Conservation (phyloP, 2,888 invertebrate genomes). For the Escarpia spicata region DNA sequence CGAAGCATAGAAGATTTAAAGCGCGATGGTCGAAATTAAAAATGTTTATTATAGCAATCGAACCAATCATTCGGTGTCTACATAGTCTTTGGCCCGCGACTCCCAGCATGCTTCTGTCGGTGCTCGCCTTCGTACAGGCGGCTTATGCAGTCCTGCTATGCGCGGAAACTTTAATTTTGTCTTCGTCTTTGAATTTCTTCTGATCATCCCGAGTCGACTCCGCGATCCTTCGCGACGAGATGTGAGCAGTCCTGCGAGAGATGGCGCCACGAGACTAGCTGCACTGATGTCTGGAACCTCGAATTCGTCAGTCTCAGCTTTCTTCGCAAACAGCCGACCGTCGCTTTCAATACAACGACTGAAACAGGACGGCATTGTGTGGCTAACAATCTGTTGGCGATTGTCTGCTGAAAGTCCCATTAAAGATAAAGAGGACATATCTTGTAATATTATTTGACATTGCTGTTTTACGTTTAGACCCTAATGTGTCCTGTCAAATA, state of each 20-base stretch:
- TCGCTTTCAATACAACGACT: neutral
- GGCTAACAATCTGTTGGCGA: neutral
- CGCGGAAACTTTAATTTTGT: neutral
- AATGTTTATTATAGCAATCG: neutral
- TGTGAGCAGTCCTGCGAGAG: neutral
- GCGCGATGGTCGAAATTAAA: neutral
- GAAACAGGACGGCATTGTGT: neutral
- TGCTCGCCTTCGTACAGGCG: neutral
- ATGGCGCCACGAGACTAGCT: neutral
- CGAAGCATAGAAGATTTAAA: neutral
- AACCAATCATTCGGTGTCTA: neutral
- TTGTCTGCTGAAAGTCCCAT: neutral
- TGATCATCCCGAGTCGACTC: neutral
- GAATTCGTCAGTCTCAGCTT: neutral
- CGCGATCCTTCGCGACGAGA: neutral
- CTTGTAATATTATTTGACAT: too few species aligned
- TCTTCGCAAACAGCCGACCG: neutral
- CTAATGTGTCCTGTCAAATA: too few species aligned
- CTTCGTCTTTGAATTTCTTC: slow-evolving; percentile 10
- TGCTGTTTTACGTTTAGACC: too few species aligned
- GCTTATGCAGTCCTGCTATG: neutral
- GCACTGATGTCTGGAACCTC: neutral
- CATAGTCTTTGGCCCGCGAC: neutral
- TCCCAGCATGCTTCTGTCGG: neutral
- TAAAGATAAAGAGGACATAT: too few species aligned